Percentiles rank a stretch among this genome's conserved stretches.
Conservation (phyloP, 2,113 vertebrate genomes). For the Muntiacus reevesi region DNA sequence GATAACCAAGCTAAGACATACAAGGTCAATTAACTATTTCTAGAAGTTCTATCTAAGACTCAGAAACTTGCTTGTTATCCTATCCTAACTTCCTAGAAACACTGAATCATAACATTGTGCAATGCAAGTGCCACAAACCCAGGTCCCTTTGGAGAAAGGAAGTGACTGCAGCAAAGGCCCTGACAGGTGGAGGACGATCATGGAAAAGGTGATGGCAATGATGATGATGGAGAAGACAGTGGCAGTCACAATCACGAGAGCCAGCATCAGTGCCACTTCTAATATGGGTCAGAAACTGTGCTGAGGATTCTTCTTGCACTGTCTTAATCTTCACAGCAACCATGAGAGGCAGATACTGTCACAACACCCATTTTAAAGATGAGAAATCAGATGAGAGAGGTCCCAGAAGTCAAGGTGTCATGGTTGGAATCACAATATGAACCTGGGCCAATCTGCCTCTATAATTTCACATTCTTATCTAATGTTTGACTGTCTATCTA, state of each 20-base stretch:
- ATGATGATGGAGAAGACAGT: neutral
- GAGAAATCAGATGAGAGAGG: neutral
- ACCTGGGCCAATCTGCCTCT: neutral
- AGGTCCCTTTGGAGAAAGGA: neutral
- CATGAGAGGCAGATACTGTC: neutral
- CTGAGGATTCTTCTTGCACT: neutral
- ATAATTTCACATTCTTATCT: neutral
- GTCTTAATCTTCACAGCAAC: neutral
- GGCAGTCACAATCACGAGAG: neutral
- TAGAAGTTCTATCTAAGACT: neutral
- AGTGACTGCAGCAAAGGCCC: neutral
- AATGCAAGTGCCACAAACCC: neutral
- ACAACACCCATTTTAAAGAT: neutral
- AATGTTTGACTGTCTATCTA: neutral
- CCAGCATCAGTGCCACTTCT: fast-evolving
- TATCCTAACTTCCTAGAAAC: neutral
- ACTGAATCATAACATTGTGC: neutral
- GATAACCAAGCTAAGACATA: neutral
- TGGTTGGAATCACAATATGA: neutral
- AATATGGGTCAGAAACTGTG: neutral
- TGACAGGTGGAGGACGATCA: neutral
- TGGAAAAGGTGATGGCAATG: neutral
- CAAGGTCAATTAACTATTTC: neutral
- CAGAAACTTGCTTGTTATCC: neutral
- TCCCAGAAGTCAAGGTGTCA: neutral